Percentiles rank a stretch among this genome's conserved stretches.
These are phyloP conservation scores for Melangyna quadrimaculata DNA, from an alignment of 2,888 invertebrate genomes.

Conservation along the genomic window DNA sequence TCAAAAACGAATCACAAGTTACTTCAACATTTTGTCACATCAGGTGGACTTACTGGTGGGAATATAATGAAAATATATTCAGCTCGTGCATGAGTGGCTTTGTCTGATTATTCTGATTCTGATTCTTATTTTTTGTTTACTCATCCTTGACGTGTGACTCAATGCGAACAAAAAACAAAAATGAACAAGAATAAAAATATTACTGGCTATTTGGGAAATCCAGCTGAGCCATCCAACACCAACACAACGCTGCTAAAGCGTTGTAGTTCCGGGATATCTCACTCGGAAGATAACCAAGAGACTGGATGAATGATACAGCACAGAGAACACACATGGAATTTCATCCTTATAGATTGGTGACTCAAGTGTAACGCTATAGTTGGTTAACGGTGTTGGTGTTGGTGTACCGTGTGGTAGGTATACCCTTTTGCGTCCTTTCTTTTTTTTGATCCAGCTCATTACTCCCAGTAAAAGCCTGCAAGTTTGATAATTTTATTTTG, in stretches of 20 bases:
- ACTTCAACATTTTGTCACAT: conserved; percentile 51
- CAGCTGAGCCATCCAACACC: conserved; percentile 43
- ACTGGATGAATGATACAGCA: conserved; percentile 55
- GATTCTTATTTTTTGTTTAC: conserved; percentile 33
- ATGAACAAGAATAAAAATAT: conserved; percentile 32
- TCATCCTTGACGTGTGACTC: conserved; percentile 25
- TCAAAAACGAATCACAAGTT: conserved; percentile 13
- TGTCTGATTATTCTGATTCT: conserved; percentile 46
- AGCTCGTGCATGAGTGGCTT: conserved; percentile 54
- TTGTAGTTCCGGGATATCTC: conserved; percentile 11
- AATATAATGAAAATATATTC: conserved; percentile 53
- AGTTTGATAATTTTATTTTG: conserved; percentile 29
- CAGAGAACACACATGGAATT: conserved; percentile 35
- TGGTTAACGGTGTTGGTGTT: neutral
- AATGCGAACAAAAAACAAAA: neutral
- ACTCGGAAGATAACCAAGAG: conserved; percentile 7
- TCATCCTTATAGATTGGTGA: conserved; percentile 43
- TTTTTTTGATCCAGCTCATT: neutral
- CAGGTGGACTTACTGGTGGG: conserved; percentile 53
- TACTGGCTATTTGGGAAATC: conserved; percentile 49
- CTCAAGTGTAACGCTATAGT: conserved; percentile 23
- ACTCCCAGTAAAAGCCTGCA: neutral
- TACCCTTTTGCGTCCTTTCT: conserved; percentile 13
- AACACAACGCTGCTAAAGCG: neutral
- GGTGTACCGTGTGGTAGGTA: no score